A percentile compares a stretch with the other conserved stretches of the same genome.
phyloP scores from a whole-genome alignment of 2,113 vertebrate species.

The Phycodurus eques region DNA sequence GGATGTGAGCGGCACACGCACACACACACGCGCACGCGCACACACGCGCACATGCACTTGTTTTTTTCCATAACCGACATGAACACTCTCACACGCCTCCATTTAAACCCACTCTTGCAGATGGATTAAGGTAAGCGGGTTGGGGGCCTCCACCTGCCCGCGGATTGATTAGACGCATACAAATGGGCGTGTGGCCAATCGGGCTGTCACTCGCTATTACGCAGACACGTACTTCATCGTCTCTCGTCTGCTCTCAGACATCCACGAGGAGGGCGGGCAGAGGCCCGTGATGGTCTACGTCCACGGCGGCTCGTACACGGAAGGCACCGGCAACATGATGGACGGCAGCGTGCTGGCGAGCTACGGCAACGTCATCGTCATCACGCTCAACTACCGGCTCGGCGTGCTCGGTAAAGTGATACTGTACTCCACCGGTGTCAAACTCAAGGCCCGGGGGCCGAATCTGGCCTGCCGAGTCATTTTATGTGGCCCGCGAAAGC shows the following conservation, averaged over 20 bases:
- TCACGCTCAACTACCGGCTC: constrained; percentile 92
- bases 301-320: constrained; percentile 93
- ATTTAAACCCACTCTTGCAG: constrained; percentile 37
- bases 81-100: constrained; percentile 22
- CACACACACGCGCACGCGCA: constrained; percentile 8
- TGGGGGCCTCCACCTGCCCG: background rate
- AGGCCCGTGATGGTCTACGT: constrained; percentile 95
- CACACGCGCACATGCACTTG: constrained; percentile 1
- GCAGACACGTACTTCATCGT: background rate
- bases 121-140: constrained; percentile 22
- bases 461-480: too few relatives aligned
- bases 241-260: constrained; percentile 71
- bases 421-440: background rate
- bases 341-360: constrained; percentile 92
- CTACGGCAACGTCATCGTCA: constrained; percentile 92
- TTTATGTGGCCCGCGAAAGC: too few relatives aligned
- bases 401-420: constrained; percentile 82
- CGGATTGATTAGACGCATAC: constrained; percentile 21
- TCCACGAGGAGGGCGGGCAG: constrained; percentile 86
- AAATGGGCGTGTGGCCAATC: constrained; percentile 19
- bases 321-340: constrained; percentile 94
- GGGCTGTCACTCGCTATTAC: background rate
- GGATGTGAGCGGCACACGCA: constrained; percentile 26
- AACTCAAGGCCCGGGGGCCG: too few relatives aligned
- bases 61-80: constrained; percentile 11